Percentiles rank a stretch among this genome's conserved stretches.
These are phyloP conservation scores for Esox masquinongy DNA, from an alignment of 2,797 vertebrate genomes.

Conservation along the genomic window DNA sequence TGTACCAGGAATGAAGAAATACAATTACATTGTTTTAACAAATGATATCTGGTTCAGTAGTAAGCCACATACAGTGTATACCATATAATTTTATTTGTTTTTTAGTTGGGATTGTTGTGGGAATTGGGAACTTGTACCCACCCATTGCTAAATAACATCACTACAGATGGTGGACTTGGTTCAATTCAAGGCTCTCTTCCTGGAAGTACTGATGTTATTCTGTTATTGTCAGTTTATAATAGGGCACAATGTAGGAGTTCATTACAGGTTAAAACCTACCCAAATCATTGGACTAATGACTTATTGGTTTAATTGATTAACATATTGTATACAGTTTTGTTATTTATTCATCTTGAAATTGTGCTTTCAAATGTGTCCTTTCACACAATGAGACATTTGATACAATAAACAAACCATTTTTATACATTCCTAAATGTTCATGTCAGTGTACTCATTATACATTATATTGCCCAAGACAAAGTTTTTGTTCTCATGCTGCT, in stretches of 20 bases:
- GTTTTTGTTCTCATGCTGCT: conserved; percentile 6
- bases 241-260: background rate
- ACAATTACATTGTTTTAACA: background rate
- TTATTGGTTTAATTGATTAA: background rate
- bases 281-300: no score
- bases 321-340: background rate
- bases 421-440: background rate
- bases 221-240: background rate
- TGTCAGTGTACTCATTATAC: conserved; percentile 7
- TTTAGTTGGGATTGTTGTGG: background rate
- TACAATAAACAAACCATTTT: background rate
- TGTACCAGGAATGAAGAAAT: no score
- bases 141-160: background rate
- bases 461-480: background rate
- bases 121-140: background rate
- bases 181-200: background rate
- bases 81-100: background rate
- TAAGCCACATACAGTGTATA: conserved; percentile 28
- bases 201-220: background rate
- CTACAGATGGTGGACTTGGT: background rate
- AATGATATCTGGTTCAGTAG: conserved; percentile 18
- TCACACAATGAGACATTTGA: background rate
- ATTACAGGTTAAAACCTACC: background rate
- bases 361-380: background rate
- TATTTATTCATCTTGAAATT: background rate